Percentiles rank a stretch among this genome's conserved stretches.
Evolutionary conservation across 2,888 invertebrate genomes (phyloP).

Genomic region (Sphaerophoria taeniata): DNA sequence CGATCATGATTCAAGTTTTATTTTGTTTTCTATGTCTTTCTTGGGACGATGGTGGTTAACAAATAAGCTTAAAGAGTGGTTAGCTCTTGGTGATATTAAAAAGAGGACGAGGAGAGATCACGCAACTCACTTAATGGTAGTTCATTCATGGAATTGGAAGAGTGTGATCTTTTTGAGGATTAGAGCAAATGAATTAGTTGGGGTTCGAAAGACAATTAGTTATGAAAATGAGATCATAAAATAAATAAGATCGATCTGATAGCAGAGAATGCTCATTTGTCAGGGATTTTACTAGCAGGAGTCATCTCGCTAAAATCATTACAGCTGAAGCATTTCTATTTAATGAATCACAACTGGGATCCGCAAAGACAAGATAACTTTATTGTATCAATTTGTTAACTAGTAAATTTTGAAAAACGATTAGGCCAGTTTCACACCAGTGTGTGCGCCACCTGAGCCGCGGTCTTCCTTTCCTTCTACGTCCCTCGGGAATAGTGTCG

Average conservation of each 20-base stretch:
- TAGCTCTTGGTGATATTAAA: neutral
- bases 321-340: neutral
- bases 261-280: neutral
- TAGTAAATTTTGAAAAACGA: no score
- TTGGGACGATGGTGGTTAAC: constrained; percentile 1
- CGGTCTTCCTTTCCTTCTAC: no score
- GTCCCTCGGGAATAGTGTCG: no score
- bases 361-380: no score
- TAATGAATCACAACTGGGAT: neutral
- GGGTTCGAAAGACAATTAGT: constrained; percentile 26
- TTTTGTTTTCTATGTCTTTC: constrained; percentile 5
- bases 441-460: no score
- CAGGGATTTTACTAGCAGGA: neutral
- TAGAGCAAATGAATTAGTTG: constrained; percentile 59
- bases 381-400: no score
- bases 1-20: constrained; percentile 55
- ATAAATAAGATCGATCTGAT: constrained; percentile 27
- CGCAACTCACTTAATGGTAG: neutral
- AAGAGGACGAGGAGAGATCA: neutral
- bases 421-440: no score
- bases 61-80: constrained; percentile 9
- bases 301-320: neutral
- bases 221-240: constrained; percentile 1
- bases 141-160: constrained; percentile 38
- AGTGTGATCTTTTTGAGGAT: constrained; percentile 47